Evolutionary conservation across 1,140 invertebrate species (phyloP), one percentile per base, ranked within the genome.

Genomic region (Aphaenogaster floridana): DNA sequence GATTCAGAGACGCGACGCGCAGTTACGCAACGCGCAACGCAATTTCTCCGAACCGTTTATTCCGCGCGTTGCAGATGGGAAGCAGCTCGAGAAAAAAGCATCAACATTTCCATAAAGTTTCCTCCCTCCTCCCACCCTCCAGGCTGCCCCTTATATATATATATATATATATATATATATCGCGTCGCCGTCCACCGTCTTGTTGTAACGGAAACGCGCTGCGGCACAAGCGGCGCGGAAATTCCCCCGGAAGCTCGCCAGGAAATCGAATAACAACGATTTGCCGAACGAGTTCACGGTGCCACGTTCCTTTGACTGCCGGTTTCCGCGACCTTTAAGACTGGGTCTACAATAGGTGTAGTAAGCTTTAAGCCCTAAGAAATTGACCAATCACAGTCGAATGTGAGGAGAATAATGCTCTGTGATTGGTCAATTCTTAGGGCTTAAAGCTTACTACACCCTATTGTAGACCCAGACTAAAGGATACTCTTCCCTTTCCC

Each of bases 41-140:
- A 66, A 86, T 86, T 86, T 78, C 72, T 66, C 6, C 45, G 74
- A 54, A 68, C 15, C 63, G 34, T 83, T 61, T 83, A 48, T 83
- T 83, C 42, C 57, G 72, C 68, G 6, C 11, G 1, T 78, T 39
- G 61, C 83, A 54, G 48, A 78, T 54, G 7, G 21, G 50, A 61
- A 61, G 39, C 42, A 61, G 39, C 42, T 42, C 34, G 50, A 28
- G n/a, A 28, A 77, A 54, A 45, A 34, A 78, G 45, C 15, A 66
- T 54, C 54, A 86, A 78, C 45, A 21, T 78, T 63, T 85, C 78
- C 50, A 78, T 64, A 78, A 34, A 66, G 21, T 11, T 15, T 21
- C 11, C 36, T 5, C n/a, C 8, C 28, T 48, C 13, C 5, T 28
- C 17, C 36, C 34, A 5, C 28, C 21, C 36, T 7, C 21, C 36